phyloP scores from a whole-genome alignment of 2,797 vertebrate genomes.

The Iguana delicatissima region DNA sequence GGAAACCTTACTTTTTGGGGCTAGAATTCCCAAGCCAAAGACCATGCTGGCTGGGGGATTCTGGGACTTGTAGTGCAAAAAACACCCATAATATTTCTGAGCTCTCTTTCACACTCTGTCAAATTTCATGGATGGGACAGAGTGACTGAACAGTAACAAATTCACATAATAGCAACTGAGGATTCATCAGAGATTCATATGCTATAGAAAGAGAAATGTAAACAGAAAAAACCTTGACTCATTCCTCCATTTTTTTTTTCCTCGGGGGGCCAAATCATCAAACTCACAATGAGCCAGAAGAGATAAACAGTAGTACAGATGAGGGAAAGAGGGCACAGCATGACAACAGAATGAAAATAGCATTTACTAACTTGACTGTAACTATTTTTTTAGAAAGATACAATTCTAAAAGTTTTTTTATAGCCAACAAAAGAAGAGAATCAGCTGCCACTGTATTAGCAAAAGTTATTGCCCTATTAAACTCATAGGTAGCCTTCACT shows the following conservation, averaged over 20 bases:
- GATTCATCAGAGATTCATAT: background rate
- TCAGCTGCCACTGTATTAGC: background rate
- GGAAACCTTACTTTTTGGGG: background rate
- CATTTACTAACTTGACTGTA: background rate
- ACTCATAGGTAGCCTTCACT: background rate
- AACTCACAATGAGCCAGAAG: background rate
- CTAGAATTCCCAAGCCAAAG: background rate
- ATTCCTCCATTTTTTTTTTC: background rate
- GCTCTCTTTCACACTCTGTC: no score
- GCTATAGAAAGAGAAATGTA: background rate
- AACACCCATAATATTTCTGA: no score
- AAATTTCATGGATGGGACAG: no score
- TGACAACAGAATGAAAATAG: background rate
- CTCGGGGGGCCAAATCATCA: background rate
- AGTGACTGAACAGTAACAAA: no score
- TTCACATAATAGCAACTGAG: no score
- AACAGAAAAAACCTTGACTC: background rate
- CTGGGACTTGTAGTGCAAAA: no score
- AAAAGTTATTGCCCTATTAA: background rate
- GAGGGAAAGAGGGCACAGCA: background rate
- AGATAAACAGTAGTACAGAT: background rate
- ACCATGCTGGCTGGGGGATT: background rate
- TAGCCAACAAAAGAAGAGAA: background rate
- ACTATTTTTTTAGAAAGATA: background rate
- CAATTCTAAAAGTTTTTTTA: background rate